Conservation (phyloP, 2,888 invertebrate species). For the Hypomecis punctinalis region DNA sequence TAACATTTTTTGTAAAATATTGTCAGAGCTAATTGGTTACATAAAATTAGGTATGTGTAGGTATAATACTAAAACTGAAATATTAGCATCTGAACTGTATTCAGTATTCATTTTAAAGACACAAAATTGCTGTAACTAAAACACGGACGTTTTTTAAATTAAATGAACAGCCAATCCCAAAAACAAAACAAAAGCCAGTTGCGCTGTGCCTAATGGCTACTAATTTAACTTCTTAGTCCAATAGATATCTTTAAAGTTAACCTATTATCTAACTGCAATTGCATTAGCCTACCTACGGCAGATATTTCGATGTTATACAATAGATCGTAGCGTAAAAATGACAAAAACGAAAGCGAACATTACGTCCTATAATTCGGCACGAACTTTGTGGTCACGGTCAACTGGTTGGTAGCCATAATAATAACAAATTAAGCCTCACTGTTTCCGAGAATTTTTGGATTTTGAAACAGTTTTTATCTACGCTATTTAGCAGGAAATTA, state of each 20-base stretch:
- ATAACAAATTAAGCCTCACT: slow-evolving; percentile 41
- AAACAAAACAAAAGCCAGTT: slow-evolving; percentile 1
- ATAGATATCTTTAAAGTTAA: slow-evolving; percentile 25
- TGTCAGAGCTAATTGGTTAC: no score
- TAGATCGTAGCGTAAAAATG: slow-evolving; percentile 56
- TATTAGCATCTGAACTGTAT: no score
- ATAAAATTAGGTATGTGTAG: no score
- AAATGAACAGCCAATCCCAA: neutral
- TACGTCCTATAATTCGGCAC: slow-evolving; percentile 63
- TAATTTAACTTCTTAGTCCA: slow-evolving; percentile 28
- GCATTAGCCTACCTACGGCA: slow-evolving; percentile 42
- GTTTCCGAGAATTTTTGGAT: slow-evolving; percentile 10
- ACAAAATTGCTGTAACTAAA: no score
- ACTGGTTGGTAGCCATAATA: slow-evolving; percentile 55
- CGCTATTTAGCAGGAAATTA: neutral
- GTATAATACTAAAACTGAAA: no score
- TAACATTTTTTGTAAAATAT: no score
- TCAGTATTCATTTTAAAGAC: no score
- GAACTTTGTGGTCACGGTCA: slow-evolving; percentile 76
- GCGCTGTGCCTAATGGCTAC: slow-evolving; percentile 16
- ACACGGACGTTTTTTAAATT: no score
- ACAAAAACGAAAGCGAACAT: slow-evolving; percentile 63
- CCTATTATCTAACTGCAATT: slow-evolving; percentile 49
- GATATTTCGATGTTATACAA: slow-evolving; percentile 61
- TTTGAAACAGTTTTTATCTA: slow-evolving; percentile 7